Base-by-base conservation (phyloP, 2,888 invertebrate species). In the Hanleya hanleyi region DNA sequence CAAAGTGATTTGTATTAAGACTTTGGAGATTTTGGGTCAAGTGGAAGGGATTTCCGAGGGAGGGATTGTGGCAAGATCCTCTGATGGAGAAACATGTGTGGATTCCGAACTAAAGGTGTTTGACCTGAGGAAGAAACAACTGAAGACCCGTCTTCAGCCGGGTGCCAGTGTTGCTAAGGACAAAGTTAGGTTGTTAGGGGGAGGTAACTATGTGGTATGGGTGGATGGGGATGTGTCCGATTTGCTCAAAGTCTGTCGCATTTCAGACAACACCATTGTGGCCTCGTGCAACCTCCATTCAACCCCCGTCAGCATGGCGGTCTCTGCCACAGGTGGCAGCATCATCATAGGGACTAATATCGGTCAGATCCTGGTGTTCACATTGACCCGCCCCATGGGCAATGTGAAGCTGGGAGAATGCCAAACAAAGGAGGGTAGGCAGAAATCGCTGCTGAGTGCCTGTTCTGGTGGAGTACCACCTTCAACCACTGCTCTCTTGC, bases 11-110 rank as follows among this genome's bases (percentile, higher is more conserved):
- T 22, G 29, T 26, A 32, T 26, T 32, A 22, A 26, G 26, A 57
- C 22, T 29, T 15, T 77, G 51, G 76, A 77, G 33, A 70, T 73
- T 0, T 36, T 77, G n/a, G 80, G 80, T 15, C 72, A 76, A 12
- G 49, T 80, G 38, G 70, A 47, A 12, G 73, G 66, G 9, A 68
- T 80, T 1, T 71, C 72, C 33, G 61, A 66, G 36, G 71, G 69
- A 15, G 80, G 80, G 0, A 77, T 80, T 15, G 69, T 72, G 66
- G 77, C 75, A 67, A 51, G 77, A 12, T 73, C 80, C 6, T 71
- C 74, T 32, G 76, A 80, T 67, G 80, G 80, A 1, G 74, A 77
- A n/a, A 73, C 76, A 6, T 77, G 80, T 49, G 75, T 80, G 2
- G 80, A 80, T 38, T 49, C 74, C 22, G 76, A 77, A 6, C 50